phyloP scores from a whole-genome alignment of 2,113 vertebrate species.

The Pao palembangensis region DNA sequence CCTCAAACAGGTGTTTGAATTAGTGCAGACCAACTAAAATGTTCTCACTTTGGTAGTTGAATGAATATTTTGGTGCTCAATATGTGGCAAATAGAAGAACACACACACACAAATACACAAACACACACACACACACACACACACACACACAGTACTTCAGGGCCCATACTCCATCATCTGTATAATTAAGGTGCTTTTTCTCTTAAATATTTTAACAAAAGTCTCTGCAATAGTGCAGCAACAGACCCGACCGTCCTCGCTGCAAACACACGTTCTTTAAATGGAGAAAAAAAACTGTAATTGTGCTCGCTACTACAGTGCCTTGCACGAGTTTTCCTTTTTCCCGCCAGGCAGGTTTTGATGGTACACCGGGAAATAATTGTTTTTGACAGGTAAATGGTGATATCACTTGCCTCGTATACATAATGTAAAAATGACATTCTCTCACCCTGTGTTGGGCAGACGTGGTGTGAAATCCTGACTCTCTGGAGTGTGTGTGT shows the following conservation, averaged over 20 bases:
- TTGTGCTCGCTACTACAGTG: neutral
- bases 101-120: constrained; percentile 12
- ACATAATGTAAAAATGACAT: neutral
- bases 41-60: too few relatives aligned
- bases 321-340: neutral
- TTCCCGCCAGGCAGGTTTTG: neutral
- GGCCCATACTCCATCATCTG: constrained; percentile 58
- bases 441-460: constrained; percentile 17
- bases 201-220: constrained; percentile 64
- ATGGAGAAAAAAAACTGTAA: constrained; percentile 4
- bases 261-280: neutral
- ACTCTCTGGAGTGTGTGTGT: neutral
- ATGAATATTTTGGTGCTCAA: too few relatives aligned
- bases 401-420: too few relatives aligned
- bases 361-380: too few relatives aligned
- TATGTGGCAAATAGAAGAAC: neutral
- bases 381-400: too few relatives aligned
- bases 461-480: constrained; percentile 15
- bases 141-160: constrained; percentile 38
- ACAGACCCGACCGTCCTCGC: constrained; percentile 34
- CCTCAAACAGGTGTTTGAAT: too few relatives aligned
- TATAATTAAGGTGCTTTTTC: constrained; percentile 67
- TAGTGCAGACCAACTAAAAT: too few relatives aligned
- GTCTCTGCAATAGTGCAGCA: constrained; percentile 43
- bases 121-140: constrained; percentile 16